These are phyloP conservation scores for Homarus gammarus DNA, from an alignment of 2,888 invertebrate species.

Conservation along the genomic window DNA sequence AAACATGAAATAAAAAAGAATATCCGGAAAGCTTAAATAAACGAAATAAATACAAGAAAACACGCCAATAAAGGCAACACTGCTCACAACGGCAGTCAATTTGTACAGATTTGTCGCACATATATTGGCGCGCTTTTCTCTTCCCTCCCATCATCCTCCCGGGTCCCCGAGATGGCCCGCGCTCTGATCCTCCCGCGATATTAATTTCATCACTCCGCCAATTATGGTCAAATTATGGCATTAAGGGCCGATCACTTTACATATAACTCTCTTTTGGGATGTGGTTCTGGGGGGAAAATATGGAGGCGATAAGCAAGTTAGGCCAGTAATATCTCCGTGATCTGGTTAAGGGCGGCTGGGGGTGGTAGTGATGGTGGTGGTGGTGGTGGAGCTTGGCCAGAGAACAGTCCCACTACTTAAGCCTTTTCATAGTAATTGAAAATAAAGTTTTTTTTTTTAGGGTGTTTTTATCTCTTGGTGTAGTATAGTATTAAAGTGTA, in stretches of 20 bases:
- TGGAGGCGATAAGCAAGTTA: neutral
- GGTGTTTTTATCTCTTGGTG: too few relatives aligned
- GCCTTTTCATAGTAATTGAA: too few relatives aligned
- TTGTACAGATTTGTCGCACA: constrained; percentile 63
- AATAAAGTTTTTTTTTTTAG: too few relatives aligned
- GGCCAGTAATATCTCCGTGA: neutral
- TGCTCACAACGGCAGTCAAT: constrained; percentile 34
- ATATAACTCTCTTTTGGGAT: constrained; percentile 38
- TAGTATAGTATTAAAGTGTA: too few relatives aligned
- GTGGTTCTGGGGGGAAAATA: neutral
- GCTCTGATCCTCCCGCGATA: neutral
- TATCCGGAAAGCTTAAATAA: neutral
- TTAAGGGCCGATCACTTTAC: constrained; percentile 50
- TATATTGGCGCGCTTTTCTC: neutral
- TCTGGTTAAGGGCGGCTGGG: too few relatives aligned
- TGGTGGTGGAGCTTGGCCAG: too few relatives aligned
- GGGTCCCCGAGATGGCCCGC: neutral
- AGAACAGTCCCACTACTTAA: too few relatives aligned
- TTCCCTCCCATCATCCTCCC: neutral
- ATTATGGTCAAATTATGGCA: constrained; percentile 58
- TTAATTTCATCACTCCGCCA: constrained; percentile 60
- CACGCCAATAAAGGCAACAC: neutral
- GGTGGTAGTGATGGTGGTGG: too few relatives aligned
- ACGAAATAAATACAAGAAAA: neutral
- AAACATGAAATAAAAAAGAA: too few relatives aligned